Conservation (phyloP, 1,140 invertebrate species). For the Oedothorax gibbosus region DNA sequence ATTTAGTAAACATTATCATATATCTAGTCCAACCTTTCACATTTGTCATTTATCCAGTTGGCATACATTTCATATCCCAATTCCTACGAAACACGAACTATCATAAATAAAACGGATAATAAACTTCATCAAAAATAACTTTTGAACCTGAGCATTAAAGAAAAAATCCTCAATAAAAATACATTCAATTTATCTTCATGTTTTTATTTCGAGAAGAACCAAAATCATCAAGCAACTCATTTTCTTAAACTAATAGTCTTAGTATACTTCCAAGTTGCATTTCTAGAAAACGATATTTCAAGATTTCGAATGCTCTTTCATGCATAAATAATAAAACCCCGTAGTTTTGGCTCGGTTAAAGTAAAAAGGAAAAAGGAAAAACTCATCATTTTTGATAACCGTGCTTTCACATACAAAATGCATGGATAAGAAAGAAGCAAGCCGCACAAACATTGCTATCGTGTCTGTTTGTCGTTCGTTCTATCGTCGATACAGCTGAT, state of each 20-base stretch:
- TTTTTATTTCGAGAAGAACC: not conserved
- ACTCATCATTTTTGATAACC: slow-evolving; percentile 51
- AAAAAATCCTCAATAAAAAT: too few species aligned
- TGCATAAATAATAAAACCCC: slow-evolving; percentile 42
- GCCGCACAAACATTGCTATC: slow-evolving; percentile 38
- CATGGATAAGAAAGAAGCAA: not conserved
- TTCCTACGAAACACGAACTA: too few species aligned
- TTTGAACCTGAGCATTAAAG: too few species aligned
- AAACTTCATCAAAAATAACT: too few species aligned
- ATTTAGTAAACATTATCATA: too few species aligned
- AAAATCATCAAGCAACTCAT: slow-evolving; percentile 15
- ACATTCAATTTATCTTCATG: slow-evolving; percentile 21
- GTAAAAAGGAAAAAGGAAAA: slow-evolving; percentile 1
- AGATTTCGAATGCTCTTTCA: slow-evolving; percentile 26
- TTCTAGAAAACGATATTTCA: slow-evolving; percentile 1
- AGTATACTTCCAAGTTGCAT: slow-evolving; percentile 7
- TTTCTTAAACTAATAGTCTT: slow-evolving; percentile 31
- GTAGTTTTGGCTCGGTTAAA: not conserved
- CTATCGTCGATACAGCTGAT: slow-evolving; percentile 47
- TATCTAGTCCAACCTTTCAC: too few species aligned
- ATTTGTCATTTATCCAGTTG: too few species aligned
- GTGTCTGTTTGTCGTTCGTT: slow-evolving; percentile 34
- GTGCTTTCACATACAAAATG: slow-evolving; percentile 25
- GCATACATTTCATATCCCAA: too few species aligned
- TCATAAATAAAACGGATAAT: too few species aligned